A percentile compares a stretch with the other conserved stretches of the same genome.
phyloP scores from a whole-genome alignment of 2,888 invertebrate genomes.

The Machimus atricapillus region DNA sequence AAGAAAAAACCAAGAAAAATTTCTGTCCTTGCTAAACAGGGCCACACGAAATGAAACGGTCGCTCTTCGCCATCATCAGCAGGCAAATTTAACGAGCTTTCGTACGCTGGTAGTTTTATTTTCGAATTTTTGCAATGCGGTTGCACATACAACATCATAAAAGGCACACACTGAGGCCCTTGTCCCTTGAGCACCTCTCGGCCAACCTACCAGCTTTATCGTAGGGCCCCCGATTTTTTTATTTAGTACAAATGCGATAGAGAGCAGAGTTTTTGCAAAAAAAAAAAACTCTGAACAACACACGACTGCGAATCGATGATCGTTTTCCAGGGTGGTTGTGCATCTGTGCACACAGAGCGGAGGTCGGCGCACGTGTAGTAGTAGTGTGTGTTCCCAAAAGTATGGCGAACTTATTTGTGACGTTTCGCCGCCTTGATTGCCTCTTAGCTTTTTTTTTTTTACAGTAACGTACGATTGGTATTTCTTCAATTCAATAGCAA shows the following conservation, averaged over 20 bases:
- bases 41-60: not conserved
- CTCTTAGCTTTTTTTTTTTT: not conserved
- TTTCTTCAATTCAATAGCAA: not conserved
- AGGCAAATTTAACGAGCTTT: not conserved
- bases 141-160: not conserved
- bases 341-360: not conserved
- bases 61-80: not conserved
- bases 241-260: not conserved
- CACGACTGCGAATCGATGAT: not conserved
- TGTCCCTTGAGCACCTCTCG: not conserved
- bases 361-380: not conserved
- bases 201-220: not conserved
- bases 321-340: not conserved
- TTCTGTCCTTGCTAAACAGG: constrained; percentile 21
- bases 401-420: constrained; percentile 22
- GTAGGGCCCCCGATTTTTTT: not conserved
- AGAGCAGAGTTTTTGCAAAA: not conserved
- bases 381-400: not conserved
- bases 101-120: not conserved
- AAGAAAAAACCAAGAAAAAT: constrained; percentile 10
- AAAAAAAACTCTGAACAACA: not conserved
- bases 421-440: constrained; percentile 5
- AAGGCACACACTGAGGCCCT: not conserved
- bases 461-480: not conserved
- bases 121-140: not conserved